phyloP scores from a whole-genome alignment of 2,113 vertebrate genomes.

The Mustela lutreola region DNA sequence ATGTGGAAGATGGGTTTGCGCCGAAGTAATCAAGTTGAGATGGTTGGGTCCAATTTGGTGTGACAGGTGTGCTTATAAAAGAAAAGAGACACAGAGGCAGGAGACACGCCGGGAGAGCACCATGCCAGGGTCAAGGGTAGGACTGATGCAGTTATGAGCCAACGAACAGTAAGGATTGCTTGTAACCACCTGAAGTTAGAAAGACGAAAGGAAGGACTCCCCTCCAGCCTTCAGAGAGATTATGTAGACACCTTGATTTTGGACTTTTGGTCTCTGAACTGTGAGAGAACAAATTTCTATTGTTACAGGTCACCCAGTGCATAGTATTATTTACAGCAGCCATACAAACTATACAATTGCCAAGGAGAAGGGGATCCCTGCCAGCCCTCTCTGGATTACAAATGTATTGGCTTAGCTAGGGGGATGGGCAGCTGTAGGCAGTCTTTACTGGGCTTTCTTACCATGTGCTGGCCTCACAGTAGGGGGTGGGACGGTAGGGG shows the following conservation, averaged over 20 bases:
- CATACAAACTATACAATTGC: neutral
- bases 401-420: neutral
- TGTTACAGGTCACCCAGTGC: neutral
- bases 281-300: neutral
- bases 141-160: fast-evolving
- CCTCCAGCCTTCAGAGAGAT: neutral
- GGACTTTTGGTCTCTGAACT: neutral
- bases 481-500: too few species aligned
- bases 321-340: neutral
- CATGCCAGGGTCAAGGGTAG: fast-evolving
- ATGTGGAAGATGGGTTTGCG: neutral
- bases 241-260: neutral
- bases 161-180: too few species aligned
- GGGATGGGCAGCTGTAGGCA: neutral
- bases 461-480: neutral
- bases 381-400: neutral
- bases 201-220: neutral
- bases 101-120: neutral
- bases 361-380: neutral
- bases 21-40: neutral
- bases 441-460: neutral
- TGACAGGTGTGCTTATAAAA: neutral
- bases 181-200: neutral
- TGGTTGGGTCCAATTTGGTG: neutral
- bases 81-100: neutral